Evolutionary conservation across 1,140 invertebrate species (phyloP).

Genomic region (Drosophila nannoptera): DNA sequence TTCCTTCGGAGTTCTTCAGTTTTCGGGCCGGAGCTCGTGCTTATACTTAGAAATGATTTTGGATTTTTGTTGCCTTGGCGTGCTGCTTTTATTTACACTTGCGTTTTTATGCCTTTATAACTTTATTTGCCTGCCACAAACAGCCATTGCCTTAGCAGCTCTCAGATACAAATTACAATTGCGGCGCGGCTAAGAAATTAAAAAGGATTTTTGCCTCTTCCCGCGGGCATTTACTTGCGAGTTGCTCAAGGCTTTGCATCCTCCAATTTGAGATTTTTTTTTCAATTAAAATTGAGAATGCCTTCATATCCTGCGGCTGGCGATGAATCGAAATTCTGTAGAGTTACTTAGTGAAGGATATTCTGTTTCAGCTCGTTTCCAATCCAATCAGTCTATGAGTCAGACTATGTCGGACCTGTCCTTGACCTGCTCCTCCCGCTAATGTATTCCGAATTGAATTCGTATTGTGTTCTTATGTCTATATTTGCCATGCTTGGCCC

Average conservation of each 20-base stretch:
- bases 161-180: constrained; percentile 70
- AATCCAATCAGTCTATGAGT: too few species aligned
- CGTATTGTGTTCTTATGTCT: constrained; percentile 26
- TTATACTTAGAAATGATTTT: constrained; percentile 46
- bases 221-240: background rate
- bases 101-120: constrained; percentile 68
- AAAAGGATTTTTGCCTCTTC: constrained; percentile 56
- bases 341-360: too few species aligned
- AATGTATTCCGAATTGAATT: constrained; percentile 11
- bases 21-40: constrained; percentile 25
- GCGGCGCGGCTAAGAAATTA: constrained; percentile 65
- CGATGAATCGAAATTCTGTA: too few species aligned
- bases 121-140: constrained; percentile 70
- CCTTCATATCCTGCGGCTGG: too few species aligned
- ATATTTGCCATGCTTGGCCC: constrained; percentile 32
- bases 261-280: background rate
- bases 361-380: too few species aligned
- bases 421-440: background rate
- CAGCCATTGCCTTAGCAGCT: constrained; percentile 36
- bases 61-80: constrained; percentile 41
- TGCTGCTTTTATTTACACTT: constrained; percentile 52
- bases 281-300: background rate
- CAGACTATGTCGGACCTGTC: too few species aligned
- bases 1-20: background rate
- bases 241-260: background rate